Evolutionary conservation across 2,888 invertebrate genomes (phyloP), one percentile per base, ranked within the genome.

Genomic region (Leptopterna dolabrata): DNA sequence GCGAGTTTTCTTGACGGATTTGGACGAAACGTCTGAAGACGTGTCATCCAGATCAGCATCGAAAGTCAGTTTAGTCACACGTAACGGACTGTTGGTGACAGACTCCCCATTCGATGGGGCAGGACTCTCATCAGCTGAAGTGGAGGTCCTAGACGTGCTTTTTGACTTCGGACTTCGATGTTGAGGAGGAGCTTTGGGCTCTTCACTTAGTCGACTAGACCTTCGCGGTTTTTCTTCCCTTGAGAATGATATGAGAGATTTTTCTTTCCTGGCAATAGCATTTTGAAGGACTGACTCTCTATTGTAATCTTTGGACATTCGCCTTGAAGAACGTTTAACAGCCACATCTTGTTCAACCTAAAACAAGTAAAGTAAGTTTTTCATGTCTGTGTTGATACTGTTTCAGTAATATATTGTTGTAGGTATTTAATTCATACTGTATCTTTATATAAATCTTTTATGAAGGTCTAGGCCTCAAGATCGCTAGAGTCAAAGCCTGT

Each of bases 221-320:
- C 89, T 85, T n/a, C 90, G 95, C 92, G 86, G 93, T 92, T 27
- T 93, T 91, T 84, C 94, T 92, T 90, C 93, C 92, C 89, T 83
- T 76, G 89, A 88, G 88, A 89, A 87, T 13, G 90, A 89, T 83
- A 94, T 94, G 90, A 94, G 95, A 0, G 94, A 94, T 90, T 95
- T 95, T 91, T 95, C 95, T 91, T 95, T 95, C 16, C 95, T 93
- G 0, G 95, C 95, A 90, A 95, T 95, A 13, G 95, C 95, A 91
- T 94, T 94, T 89, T 95, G 95, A 29, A 96, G 91, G 43, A 95
- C 93, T 80, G 95, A 95, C 89, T 94, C 94, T 51, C 91, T 90
- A 19, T 92, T 92, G 71, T 92, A 93, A 90, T 95, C 95, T 90
- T 94, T 95, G 89, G 94, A 94, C 76, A 94, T 92, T 51, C 95